Evolutionary conservation across 2,113 vertebrate genomes (phyloP).

Genomic region (Otis tarda): DNA sequence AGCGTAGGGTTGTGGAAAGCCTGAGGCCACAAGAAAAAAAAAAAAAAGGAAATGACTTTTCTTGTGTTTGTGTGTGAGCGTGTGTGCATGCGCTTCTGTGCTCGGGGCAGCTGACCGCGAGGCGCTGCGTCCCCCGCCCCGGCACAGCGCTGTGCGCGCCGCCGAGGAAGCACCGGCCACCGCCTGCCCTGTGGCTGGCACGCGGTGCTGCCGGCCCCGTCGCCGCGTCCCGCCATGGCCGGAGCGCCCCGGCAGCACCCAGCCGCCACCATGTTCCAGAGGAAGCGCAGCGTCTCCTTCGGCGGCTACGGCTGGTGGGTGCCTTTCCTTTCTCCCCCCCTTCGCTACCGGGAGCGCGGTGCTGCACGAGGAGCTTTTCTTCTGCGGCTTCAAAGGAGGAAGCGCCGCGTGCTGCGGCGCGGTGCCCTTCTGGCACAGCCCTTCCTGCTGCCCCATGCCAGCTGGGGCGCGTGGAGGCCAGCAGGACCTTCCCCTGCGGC

Average conservation of each 20-base stretch:
- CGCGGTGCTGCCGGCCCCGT: fast-evolving
- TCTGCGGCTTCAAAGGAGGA: fast-evolving
- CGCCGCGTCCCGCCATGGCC: background rate
- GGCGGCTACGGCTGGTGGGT: constrained; percentile 94
- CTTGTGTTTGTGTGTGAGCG: background rate
- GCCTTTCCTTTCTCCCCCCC: background rate
- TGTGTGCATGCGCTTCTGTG: background rate
- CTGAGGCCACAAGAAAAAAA: background rate
- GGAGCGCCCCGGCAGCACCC: background rate
- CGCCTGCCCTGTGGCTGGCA: fast-evolving
- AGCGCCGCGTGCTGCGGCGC: fast-evolving
- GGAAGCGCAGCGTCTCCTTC: constrained; percentile 93
- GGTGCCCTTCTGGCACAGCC: background rate
- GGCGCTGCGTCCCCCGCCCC: background rate
- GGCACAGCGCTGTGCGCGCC: fast-evolving
- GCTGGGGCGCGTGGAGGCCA: fast-evolving
- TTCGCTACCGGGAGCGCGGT: fast-evolving
- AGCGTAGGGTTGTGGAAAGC: background rate
- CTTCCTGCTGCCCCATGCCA: background rate
- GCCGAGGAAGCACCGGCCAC: background rate
- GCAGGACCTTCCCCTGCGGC: background rate
- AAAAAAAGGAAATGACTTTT: constrained; percentile 48
- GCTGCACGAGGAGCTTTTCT: fast-evolving
- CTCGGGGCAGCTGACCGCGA: background rate
- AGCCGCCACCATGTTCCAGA: constrained; percentile 82